A percentile compares a stretch with the other conserved stretches of the same genome.
Conservation (phyloP, 2,888 invertebrate species). For the Norana najaformis region DNA sequence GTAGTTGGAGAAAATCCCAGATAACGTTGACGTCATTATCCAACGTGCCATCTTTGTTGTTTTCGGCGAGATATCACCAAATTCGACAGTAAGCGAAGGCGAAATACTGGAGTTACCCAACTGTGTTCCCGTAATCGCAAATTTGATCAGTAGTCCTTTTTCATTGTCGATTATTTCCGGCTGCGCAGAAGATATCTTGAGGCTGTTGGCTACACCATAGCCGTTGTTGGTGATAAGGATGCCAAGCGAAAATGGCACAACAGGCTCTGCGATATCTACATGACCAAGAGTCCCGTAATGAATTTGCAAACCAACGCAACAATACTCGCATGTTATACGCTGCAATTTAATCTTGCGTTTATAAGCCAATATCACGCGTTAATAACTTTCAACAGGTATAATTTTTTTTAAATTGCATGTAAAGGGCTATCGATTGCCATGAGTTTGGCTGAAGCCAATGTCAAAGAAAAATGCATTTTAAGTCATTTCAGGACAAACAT, state of each 20-base stretch:
- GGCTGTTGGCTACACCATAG: conserved; percentile 45
- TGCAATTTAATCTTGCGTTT: background rate
- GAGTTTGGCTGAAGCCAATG: too few species aligned
- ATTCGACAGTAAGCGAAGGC: conserved; percentile 46
- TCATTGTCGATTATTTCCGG: too few species aligned
- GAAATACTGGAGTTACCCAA: conserved; percentile 40
- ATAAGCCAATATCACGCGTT: background rate
- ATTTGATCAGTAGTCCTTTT: conserved; percentile 48
- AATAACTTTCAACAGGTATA: background rate
- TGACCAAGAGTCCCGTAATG: background rate
- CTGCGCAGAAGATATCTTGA: conserved; percentile 49
- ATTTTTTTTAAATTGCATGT: too few species aligned
- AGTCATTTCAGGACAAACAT: too few species aligned
- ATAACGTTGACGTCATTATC: conserved; percentile 47
- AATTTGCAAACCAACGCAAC: background rate
- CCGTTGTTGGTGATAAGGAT: conserved; percentile 47
- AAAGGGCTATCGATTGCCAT: too few species aligned
- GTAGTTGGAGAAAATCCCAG: conserved; percentile 49
- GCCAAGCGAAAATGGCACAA: conserved; percentile 48
- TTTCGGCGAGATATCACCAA: conserved; percentile 47
- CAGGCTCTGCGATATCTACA: conserved; percentile 42
- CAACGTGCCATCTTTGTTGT: conserved; percentile 47
- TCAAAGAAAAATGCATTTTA: too few species aligned
- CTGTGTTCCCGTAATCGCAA: conserved; percentile 47
- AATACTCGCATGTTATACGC: background rate